Evolutionary conservation across 2,797 vertebrate genomes (phyloP).

Genomic region (Aplochiton taeniatus): DNA sequence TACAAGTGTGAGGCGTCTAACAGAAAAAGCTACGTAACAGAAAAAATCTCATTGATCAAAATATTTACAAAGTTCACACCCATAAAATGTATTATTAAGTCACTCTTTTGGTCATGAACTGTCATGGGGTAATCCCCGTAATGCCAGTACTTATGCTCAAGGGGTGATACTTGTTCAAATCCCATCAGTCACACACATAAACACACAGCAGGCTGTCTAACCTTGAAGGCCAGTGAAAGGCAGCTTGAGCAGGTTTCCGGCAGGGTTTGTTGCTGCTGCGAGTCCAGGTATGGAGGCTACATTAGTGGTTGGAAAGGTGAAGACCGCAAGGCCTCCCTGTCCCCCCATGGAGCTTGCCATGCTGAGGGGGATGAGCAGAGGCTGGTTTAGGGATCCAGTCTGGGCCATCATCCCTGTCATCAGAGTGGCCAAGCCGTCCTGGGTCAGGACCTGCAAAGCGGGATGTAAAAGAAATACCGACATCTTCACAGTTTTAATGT

Average conservation of each 20-base stretch:
- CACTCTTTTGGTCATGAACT: no score
- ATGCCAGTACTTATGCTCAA: no score
- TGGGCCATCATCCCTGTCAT: conserved; percentile 97
- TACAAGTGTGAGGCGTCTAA: no score
- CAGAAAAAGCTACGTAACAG: no score
- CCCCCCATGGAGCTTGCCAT: conserved; percentile 90
- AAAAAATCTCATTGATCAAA: no score
- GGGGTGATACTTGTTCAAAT: no score
- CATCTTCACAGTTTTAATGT: no score
- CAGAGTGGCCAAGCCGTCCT: conserved; percentile 93
- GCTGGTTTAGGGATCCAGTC: conserved; percentile 90
- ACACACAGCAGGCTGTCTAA: conserved; percentile 55
- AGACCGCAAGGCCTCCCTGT: conserved; percentile 91
- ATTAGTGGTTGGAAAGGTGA: conserved; percentile 91
- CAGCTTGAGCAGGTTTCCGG: conserved; percentile 89
- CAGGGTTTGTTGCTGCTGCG: conserved; percentile 76
- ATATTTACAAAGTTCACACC: no score
- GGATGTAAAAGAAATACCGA: no score
- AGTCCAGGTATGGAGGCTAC: conserved; percentile 90
- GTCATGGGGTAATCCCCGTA: no score
- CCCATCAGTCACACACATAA: not conserved
- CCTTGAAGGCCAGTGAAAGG: conserved; percentile 90
- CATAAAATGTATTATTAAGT: no score
- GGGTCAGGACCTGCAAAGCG: conserved; percentile 86
- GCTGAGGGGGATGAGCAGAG: conserved; percentile 94